phyloP scores from a whole-genome alignment of 2,797 vertebrate species.

The Epinephelus awoara region DNA sequence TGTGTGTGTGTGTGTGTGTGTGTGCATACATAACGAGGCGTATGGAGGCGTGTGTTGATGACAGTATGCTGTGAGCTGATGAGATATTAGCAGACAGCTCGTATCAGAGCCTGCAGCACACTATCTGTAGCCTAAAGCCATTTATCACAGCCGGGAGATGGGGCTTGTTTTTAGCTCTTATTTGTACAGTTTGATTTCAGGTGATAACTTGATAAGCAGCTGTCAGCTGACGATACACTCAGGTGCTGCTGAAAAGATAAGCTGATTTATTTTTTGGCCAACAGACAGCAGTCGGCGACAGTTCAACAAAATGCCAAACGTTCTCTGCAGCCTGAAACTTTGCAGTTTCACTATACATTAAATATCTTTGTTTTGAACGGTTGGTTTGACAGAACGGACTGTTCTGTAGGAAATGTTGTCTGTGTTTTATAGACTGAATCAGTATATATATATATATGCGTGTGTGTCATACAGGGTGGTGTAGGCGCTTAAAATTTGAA shows the following conservation, averaged over 20 bases:
- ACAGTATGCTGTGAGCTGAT: slow-evolving; percentile 23
- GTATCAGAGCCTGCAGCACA: slow-evolving; percentile 22
- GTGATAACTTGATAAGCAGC: slow-evolving; percentile 31
- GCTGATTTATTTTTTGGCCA: not conserved
- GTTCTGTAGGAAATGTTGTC: too few species aligned
- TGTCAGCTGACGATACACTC: not conserved
- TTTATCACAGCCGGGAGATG: slow-evolving; percentile 30
- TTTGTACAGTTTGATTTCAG: slow-evolving; percentile 22
- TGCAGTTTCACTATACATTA: too few species aligned
- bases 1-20: not conserved
- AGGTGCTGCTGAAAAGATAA: not conserved
- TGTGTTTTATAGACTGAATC: too few species aligned
- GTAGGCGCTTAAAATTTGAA: too few species aligned
- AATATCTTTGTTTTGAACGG: too few species aligned
- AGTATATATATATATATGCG: too few species aligned
- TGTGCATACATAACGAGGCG: slow-evolving; percentile 13
- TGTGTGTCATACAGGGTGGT: too few species aligned
- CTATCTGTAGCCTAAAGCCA: slow-evolving; percentile 27
- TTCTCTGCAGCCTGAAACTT: too few species aligned
- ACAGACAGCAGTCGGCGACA: not conserved
- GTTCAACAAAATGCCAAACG: too few species aligned
- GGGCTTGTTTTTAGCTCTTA: slow-evolving; percentile 16
- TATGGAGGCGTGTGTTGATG: not conserved
- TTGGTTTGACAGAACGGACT: too few species aligned
- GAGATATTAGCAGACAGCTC: slow-evolving; percentile 32